These are phyloP conservation scores for Lithophane socia DNA, from an alignment of 2,888 invertebrate species.

Conservation along the genomic window DNA sequence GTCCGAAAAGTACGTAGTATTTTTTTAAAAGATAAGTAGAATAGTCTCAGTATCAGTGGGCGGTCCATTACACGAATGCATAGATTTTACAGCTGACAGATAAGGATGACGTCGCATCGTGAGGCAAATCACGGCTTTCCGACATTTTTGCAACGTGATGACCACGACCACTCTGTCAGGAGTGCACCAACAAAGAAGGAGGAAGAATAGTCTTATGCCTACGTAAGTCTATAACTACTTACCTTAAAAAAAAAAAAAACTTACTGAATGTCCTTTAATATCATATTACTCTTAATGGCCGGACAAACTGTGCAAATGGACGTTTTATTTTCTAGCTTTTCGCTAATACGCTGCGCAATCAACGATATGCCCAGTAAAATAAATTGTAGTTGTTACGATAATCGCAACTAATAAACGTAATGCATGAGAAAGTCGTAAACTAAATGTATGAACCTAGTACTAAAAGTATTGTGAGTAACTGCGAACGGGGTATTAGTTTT, in stretches of 20 bases:
- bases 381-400: constrained; percentile 71
- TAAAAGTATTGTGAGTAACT: constrained; percentile 44
- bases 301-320: constrained; percentile 31
- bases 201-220: too few species aligned
- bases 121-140: too few species aligned
- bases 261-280: not conserved
- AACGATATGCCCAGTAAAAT: constrained; percentile 56
- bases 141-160: too few species aligned
- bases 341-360: constrained; percentile 52
- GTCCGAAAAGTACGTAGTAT: not conserved
- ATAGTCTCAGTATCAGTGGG: too few species aligned
- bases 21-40: not conserved
- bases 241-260: not conserved
- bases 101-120: too few species aligned
- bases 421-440: constrained; percentile 69
- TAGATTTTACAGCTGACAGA: too few species aligned
- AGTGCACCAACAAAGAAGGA: too few species aligned
- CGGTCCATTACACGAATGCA: too few species aligned
- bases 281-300: constrained; percentile 2
- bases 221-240: not conserved
- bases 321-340: constrained; percentile 38
- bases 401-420: constrained; percentile 72
- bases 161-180: too few species aligned
- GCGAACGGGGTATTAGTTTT: not conserved
- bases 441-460: constrained; percentile 61